A percentile compares a stretch with the other conserved stretches of the same genome.
Conservation (phyloP, 2,113 vertebrate genomes). For the Corythoichthys haematopterus region DNA sequence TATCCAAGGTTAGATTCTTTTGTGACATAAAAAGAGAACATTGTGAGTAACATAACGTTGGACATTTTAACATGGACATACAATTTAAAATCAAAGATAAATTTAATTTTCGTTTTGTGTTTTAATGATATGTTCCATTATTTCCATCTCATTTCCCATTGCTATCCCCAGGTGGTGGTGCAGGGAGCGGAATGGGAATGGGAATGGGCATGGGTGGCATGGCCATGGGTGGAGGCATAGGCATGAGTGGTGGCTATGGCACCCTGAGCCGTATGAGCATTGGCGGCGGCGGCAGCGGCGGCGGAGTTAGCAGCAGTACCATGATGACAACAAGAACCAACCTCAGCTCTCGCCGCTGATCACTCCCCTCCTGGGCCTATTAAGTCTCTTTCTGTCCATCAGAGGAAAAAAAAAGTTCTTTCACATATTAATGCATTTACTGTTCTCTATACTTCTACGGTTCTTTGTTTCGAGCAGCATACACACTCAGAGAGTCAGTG, state of each 20-base stretch:
- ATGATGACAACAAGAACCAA: background rate
- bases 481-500: constrained; percentile 19
- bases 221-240: background rate
- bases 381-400: background rate
- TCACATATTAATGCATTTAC: background rate
- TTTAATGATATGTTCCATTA: too few relatives aligned
- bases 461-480: background rate
- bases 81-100: too few relatives aligned
- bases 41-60: too few relatives aligned
- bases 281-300: background rate
- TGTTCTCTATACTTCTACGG: background rate
- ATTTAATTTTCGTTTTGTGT: background rate
- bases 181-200: background rate
- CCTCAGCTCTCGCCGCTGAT: fast-evolving
- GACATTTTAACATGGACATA: too few relatives aligned
- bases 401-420: constrained; percentile 1
- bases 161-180: constrained; percentile 14
- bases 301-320: background rate
- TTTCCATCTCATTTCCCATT: background rate
- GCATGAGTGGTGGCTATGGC: background rate
- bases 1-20: background rate
- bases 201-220: background rate
- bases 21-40: background rate
- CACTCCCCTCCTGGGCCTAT: background rate
- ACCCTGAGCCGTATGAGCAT: background rate